Evolutionary conservation across 2,888 invertebrate genomes (phyloP), one percentile per base, ranked within the genome.

Genomic region (Chymomyza amoena): DNA sequence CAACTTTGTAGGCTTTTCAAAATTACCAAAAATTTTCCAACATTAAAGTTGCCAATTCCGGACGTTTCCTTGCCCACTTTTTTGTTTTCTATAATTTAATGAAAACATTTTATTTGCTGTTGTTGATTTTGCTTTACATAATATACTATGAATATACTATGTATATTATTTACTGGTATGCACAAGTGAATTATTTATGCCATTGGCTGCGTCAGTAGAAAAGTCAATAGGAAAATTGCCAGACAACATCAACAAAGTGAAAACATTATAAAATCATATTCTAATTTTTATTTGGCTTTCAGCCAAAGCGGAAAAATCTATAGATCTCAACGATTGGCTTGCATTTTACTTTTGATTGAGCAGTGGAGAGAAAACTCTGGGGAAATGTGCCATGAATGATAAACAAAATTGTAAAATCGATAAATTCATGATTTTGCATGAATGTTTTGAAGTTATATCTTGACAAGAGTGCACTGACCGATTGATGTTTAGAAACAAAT

Each of bases 241-340:
- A 45, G 39, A 45, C 39, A 45, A 45, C 39, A 45, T 45, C 39
- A 45, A 45, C 39, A 45, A 61, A 61, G 28, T 13, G 39, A 39
- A 61, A 61, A 60, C 15, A 25, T 60, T 60, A 60, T 60, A 16
- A 60, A 60, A 60, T 45, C 39, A 45, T 45, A 45, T 45, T 45
- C 39, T 45, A 54, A 54, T 73, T 68, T 69, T 64, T 9, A 18
- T 60, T 70, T 54, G 74, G 79, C 69, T 36, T 56, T 52, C 28
- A 68, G 70, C 69, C 79, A 72, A 70, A 70, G 65, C 69, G 72
- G 68, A 76, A 75, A 75, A 64, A 60, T 65, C 68, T 63, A 62
- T 13, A 45, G 39, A 45, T 45, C 39, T 45, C 3, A 13, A 2
- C 13, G 39, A 45, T 63, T 67, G 54, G 39, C 20, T 45, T 56